phyloP scores from a whole-genome alignment of 2,797 vertebrate species.

The Chiloscyllium punctatum region DNA sequence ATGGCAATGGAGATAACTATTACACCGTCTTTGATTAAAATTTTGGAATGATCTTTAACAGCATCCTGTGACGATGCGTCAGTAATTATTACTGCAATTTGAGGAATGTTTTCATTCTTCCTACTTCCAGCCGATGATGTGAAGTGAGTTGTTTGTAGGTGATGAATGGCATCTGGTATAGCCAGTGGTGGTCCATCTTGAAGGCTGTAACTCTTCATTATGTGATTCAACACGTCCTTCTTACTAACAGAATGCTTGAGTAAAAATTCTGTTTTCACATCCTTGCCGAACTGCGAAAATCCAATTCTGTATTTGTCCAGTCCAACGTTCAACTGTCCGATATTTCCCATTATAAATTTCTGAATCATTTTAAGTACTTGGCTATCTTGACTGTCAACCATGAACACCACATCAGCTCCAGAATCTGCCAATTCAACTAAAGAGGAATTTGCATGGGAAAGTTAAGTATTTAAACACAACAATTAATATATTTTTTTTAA shows the following conservation, averaged over 20 bases:
- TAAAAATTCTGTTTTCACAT: slow-evolving; percentile 46
- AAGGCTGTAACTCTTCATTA: slow-evolving; percentile 49
- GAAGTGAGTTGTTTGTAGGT: slow-evolving; percentile 46
- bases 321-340: slow-evolving; percentile 18
- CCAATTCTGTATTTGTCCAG: slow-evolving; percentile 46
- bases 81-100: slow-evolving; percentile 52
- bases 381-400: slow-evolving; percentile 44
- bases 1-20: slow-evolving; percentile 51
- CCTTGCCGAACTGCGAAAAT: slow-evolving; percentile 49
- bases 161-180: slow-evolving; percentile 46
- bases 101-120: slow-evolving; percentile 48
- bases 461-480: not conserved
- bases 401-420: slow-evolving; percentile 47
- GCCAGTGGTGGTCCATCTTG: slow-evolving; percentile 45
- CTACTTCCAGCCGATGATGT: slow-evolving; percentile 40
- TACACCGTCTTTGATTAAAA: slow-evolving; percentile 47
- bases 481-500: not conserved
- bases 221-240: slow-evolving; percentile 48
- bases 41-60: slow-evolving; percentile 41
- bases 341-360: slow-evolving; percentile 37
- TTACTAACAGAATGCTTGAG: slow-evolving; percentile 45
- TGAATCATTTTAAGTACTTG: not conserved
- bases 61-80: slow-evolving; percentile 49
- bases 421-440: not conserved
- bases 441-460: not conserved